phyloP scores from a whole-genome alignment of 2,113 vertebrate species.

The Lepus timidus region DNA sequence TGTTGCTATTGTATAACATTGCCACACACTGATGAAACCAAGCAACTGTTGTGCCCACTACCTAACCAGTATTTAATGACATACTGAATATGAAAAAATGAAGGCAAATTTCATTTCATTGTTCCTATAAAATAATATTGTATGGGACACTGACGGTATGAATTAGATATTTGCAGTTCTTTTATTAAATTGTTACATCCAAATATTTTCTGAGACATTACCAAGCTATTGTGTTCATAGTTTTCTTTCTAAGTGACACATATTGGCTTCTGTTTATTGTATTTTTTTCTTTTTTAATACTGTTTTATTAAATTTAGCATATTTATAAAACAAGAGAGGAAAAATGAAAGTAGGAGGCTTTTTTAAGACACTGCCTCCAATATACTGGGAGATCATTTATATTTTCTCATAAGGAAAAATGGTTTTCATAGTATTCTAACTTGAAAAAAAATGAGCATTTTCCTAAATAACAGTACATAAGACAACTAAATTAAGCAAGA shows the following conservation, averaged over 20 bases:
- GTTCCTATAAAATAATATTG: conserved; percentile 68
- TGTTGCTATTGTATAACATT: conserved; percentile 72
- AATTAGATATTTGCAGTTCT: conserved; percentile 78
- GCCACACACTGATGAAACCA: conserved; percentile 70
- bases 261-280: conserved; percentile 16
- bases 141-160: conserved; percentile 65
- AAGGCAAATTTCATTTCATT: conserved; percentile 80
- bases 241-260: conserved; percentile 71
- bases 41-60: conserved; percentile 71
- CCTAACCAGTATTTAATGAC: conserved; percentile 82
- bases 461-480: conserved; percentile 32
- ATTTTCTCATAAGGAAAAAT: conserved; percentile 61
- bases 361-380: not conserved
- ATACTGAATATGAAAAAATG: conserved; percentile 79
- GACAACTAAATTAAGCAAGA: conserved; percentile 26
- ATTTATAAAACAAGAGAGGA: conserved; percentile 30
- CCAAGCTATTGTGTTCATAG: conserved; percentile 61
- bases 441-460: conserved; percentile 47
- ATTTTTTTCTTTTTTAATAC: conserved; percentile 71
- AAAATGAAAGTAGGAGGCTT: conserved; percentile 68
- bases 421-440: conserved; percentile 48
- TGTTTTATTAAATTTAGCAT: conserved; percentile 63
- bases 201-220: conserved; percentile 82
- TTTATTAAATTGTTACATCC: conserved; percentile 80
- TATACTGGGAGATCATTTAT: conserved; percentile 58